These are phyloP conservation scores for Diglossa brunneiventris DNA, from an alignment of 2,113 vertebrate genomes.

Conservation along the genomic window DNA sequence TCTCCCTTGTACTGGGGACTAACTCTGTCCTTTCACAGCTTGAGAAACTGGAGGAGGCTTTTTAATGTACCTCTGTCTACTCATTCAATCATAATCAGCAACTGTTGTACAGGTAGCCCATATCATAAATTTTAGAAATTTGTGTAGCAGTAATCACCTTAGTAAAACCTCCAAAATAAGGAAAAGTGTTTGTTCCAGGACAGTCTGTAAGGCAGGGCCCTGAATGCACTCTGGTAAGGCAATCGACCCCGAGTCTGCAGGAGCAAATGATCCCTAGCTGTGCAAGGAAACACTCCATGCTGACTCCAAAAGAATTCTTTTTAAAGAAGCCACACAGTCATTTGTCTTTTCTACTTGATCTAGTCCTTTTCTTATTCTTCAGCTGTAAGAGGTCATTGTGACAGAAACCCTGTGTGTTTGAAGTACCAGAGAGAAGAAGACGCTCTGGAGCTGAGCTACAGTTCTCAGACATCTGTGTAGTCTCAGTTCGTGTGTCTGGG, in stretches of 20 bases:
- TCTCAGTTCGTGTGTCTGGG: background rate
- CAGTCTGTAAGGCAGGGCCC: background rate
- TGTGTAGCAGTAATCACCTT: background rate
- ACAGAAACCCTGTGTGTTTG: background rate
- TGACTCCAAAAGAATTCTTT: background rate
- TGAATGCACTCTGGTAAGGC: background rate
- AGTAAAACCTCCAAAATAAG: background rate
- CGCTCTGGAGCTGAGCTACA: background rate
- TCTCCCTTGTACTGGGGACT: background rate
- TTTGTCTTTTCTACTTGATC: background rate
- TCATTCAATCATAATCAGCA: background rate
- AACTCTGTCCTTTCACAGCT: background rate
- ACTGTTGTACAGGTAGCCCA: background rate
- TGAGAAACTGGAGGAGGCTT: background rate
- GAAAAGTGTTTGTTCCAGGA: background rate
- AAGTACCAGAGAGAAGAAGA: background rate
- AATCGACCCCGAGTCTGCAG: background rate
- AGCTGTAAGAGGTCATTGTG: background rate
- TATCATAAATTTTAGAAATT: background rate
- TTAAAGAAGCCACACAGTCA: background rate
- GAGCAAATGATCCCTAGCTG: background rate
- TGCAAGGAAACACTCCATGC: background rate
- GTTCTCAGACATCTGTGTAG: background rate
- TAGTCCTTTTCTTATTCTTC: background rate
- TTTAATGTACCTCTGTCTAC: background rate